Percentiles rank a stretch among this genome's conserved stretches.
Conservation (phyloP, 2,888 invertebrate genomes). For the Rhaphigaster nebulosa region DNA sequence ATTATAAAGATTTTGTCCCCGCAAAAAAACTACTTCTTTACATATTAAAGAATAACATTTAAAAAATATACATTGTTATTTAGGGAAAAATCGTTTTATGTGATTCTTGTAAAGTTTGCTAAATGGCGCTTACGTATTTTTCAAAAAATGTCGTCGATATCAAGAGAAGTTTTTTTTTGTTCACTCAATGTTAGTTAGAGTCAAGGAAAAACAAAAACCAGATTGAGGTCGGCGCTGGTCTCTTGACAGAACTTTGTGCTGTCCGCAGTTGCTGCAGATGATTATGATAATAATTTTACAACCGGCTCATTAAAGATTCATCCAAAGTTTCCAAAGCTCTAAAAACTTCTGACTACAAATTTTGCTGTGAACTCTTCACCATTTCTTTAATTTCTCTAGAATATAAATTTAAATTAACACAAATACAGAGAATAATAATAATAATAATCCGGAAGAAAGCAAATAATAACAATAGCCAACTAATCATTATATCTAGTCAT, state of each 20-base stretch:
- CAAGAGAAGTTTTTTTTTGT: too few species aligned
- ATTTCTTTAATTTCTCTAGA: background rate
- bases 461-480: too few species aligned
- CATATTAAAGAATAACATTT: too few species aligned
- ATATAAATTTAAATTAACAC: background rate
- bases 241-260: background rate
- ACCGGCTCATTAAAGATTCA: background rate
- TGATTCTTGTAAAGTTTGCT: too few species aligned
- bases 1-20: too few species aligned
- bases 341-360: background rate
- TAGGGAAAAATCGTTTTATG: too few species aligned
- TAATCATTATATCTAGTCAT: too few species aligned
- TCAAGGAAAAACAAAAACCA: background rate
- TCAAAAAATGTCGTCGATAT: too few species aligned
- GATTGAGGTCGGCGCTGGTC: background rate
- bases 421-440: background rate
- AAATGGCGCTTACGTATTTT: too few species aligned
- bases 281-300: slow-evolving; percentile 24
- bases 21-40: too few species aligned
- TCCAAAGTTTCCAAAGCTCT: background rate
- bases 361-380: background rate
- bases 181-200: background rate
- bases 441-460: too few species aligned
- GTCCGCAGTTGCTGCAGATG: background rate
- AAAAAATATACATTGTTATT: too few species aligned